Base-by-base conservation (phyloP, 2,797 vertebrate species). In the Acanthurus leucopareius region DNA sequence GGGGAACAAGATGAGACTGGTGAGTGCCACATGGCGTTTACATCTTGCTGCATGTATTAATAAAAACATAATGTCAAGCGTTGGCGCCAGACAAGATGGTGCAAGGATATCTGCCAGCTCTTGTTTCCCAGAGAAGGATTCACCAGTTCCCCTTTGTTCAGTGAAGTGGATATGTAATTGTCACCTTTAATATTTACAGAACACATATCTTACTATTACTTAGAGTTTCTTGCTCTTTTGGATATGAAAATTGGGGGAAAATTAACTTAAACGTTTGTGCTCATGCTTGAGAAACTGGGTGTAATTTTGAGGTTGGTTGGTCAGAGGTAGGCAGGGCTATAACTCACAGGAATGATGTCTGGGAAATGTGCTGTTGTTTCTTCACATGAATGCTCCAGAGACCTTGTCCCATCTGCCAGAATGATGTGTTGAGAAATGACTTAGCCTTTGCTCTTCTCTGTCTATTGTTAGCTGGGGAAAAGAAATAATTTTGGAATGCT, bases 341-440 rank as follows among this genome's bases (percentile, higher is more conserved):
- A 69, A 64, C 75, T 92, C 81, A 77, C 25, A 74, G 78, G 52
- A 86, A 77, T 60, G 76, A 74, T 76, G 71, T 84, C 64, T 83
- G 86, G 75, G 67, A 85, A 91, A 80, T 65, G 25, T 49, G 47
- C 59, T 80, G 82, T 86, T 93, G 82, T 92, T 90, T 87, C 84
- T 87, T 77, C 90, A 89, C 86, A 83, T 80, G 82, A 86, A 81
- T 57, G 86, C 89, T 89, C 78, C 75, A 35, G 35, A 82, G 73
- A 82, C 73, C 54, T 59, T 20, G 63, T 73, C 76, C 62, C 84
- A 78, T 86, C 86, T 91, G 83, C 75, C 73, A 66, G 69, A 82
- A 78, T 75, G 69, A 88, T 80, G 73, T 73, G 75, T 72, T 67
- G 70, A 85, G 83, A 85, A 87, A 86, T 85, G 69, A 64, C 22